A percentile compares a stretch with the other conserved stretches of the same genome.
phyloP scores from a whole-genome alignment of 2,113 vertebrate genomes.

The Eonycteris spelaea region DNA sequence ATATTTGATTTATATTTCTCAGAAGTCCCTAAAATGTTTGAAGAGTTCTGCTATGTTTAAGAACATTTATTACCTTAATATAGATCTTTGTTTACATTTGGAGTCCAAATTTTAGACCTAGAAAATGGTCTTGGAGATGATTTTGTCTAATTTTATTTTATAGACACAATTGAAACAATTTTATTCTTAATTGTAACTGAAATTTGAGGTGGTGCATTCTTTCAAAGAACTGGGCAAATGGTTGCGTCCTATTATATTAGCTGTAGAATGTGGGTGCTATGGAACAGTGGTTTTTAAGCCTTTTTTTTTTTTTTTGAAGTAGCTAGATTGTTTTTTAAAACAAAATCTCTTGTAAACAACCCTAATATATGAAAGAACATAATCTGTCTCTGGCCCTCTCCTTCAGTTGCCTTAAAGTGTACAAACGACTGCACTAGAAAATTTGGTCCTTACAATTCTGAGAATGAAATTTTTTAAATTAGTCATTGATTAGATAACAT shows the following conservation, averaged over 20 bases:
- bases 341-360: not conserved
- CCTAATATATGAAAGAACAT: not conserved
- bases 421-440: not conserved
- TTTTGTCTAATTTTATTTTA: slow-evolving; percentile 7
- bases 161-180: not conserved
- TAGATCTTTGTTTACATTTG: slow-evolving; percentile 1
- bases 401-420: not conserved
- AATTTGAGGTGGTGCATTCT: not conserved
- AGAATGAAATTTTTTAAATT: not conserved
- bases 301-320: not conserved
- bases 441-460: not conserved
- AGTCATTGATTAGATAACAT: not conserved
- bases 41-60: not conserved
- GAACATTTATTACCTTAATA: not conserved
- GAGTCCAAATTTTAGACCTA: slow-evolving; percentile 41
- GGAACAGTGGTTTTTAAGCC: not conserved
- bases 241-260: not conserved
- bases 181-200: slow-evolving; percentile 29
- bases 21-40: slow-evolving; percentile 20
- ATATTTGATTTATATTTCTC: slow-evolving; percentile 17
- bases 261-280: not conserved
- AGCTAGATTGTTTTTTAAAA: slow-evolving; percentile 13
- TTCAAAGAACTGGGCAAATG: slow-evolving; percentile 21
- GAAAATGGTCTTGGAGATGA: slow-evolving; percentile 23
- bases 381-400: not conserved